Evolutionary conservation across 2,888 invertebrate genomes (phyloP).

Genomic region (Pachliopta kotzebuea): DNA sequence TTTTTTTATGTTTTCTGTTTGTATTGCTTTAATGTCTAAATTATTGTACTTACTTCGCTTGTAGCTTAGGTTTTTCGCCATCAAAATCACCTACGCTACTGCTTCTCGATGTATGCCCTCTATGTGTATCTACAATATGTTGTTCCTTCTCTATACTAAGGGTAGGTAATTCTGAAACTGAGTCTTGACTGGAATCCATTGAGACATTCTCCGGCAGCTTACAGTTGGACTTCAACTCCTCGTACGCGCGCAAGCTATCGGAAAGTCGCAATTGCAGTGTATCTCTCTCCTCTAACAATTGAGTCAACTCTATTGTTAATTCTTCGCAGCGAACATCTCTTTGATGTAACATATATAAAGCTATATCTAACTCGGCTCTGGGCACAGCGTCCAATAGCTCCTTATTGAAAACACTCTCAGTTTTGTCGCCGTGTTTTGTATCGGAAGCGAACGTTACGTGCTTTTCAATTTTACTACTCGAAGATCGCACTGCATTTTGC

Average conservation of each 20-base stretch:
- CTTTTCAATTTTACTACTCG: constrained; percentile 63
- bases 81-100: constrained; percentile 69
- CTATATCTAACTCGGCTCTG: constrained; percentile 87
- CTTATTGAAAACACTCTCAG: constrained; percentile 44
- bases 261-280: constrained; percentile 90
- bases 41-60: constrained; percentile 65
- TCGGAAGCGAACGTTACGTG: constrained; percentile 72
- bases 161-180: constrained; percentile 52
- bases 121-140: constrained; percentile 61
- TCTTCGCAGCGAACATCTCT: constrained; percentile 93
- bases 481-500: constrained; percentile 50
- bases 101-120: constrained; percentile 60
- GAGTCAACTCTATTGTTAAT: constrained; percentile 90
- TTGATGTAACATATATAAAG: constrained; percentile 92
- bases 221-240: constrained; percentile 67
- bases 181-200: constrained; percentile 50
- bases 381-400: constrained; percentile 65
- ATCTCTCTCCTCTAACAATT: constrained; percentile 91
- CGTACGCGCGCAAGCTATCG: constrained; percentile 88
- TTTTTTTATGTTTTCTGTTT: too few species aligned
- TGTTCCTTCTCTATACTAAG: constrained; percentile 54
- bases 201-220: constrained; percentile 51
- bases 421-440: constrained; percentile 54
- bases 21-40: too few species aligned
- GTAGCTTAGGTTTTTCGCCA: constrained; percentile 65